Base-by-base conservation (phyloP, 2,113 vertebrate genomes). In the Zosterops lateralis region DNA sequence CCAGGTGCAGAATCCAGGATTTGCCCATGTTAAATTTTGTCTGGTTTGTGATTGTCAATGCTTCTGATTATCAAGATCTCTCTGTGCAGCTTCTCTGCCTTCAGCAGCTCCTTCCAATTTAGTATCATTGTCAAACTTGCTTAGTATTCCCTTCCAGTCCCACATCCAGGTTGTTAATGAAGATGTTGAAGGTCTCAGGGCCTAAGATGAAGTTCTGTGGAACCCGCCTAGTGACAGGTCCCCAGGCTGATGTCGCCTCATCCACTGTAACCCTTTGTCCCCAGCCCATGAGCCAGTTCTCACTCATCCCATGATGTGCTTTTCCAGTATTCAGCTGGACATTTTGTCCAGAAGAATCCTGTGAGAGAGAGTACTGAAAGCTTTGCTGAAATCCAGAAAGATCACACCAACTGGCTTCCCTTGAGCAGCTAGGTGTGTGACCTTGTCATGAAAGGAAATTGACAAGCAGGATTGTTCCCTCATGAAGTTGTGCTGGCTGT, bases 161-260 rank as follows among this genome's bases (percentile, higher is more conserved):
- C n/a, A 16, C 17, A 34, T 68, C 34, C 9, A 16, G 4, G 7
- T 48, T 14, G 32, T 54, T 61, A 22, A 15, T 54, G 34, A 67
- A 40, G 38, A 31, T 54, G 19, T 38, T 61, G n/a, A 47, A 68
- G 62, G 64, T 51, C 17, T 31, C 40, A 21, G n/a, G 14, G 29
- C 38, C 19, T 2, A n/a, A 40, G 24, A 53, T 60, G n/a, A 29
- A 74, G 19, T 14, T 29, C 29, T 75, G 40, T 67, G 29, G 10
- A 60, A 10, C 14, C 2, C 3, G 3, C 1, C 6, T 21, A 34
- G 17, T 47, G 47, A 34, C 29, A 31, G 12, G 4, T 75, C 9
- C 2, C 29, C 40, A 54, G n/a, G 32, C 25, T 48, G 14, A 42
- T 26, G 3, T 3, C 20, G 36, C 20, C 11, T 17, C 9, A 28